phyloP scores from a whole-genome alignment of 2,113 vertebrate species.

The Hydrochoerus hydrochaeris region DNA sequence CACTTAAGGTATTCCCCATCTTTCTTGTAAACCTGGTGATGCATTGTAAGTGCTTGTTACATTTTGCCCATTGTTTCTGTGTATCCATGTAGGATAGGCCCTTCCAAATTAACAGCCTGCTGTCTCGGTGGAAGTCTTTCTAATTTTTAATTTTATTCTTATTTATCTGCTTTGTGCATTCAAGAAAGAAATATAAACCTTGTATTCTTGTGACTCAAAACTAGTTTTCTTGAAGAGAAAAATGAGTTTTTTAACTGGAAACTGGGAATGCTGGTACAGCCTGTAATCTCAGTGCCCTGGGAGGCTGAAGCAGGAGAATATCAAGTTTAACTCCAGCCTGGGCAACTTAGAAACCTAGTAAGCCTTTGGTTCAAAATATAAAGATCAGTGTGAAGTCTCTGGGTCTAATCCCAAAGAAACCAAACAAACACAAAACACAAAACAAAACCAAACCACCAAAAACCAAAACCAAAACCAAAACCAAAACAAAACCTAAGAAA shows the following conservation, averaged over 20 bases:
- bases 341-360: not conserved
- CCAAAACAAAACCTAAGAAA: not conserved
- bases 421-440: not conserved
- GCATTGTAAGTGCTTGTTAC: not conserved
- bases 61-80: not conserved
- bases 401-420: not conserved
- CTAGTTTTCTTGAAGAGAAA: slow-evolving; percentile 34
- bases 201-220: slow-evolving; percentile 26
- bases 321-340: not conserved
- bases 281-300: not conserved
- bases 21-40: not conserved
- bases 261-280: not conserved
- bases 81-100: not conserved
- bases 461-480: no score
- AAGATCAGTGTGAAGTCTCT: not conserved
- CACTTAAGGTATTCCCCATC: not conserved
- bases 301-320: not conserved
- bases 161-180: not conserved
- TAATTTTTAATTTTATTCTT: not conserved
- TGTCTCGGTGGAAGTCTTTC: not conserved
- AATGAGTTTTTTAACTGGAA: not conserved
- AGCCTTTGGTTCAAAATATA: not conserved
- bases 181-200: not conserved
- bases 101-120: not conserved
- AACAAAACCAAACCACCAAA: not conserved